These are phyloP conservation scores for Anorthoa munda DNA, from an alignment of 2,888 invertebrate genomes.

Conservation along the genomic window DNA sequence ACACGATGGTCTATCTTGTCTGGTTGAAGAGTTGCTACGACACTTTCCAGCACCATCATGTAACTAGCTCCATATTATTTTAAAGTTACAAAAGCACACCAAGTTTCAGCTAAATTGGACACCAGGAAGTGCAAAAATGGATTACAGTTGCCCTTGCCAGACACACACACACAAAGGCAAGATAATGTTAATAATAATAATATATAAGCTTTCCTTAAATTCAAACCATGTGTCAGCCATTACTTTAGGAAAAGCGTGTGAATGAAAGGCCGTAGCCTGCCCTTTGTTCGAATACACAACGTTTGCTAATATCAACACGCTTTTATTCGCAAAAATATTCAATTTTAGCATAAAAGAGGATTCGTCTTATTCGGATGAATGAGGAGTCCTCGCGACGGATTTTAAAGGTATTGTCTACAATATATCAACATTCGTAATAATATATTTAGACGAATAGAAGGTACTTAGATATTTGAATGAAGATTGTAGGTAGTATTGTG, in stretches of 20 bases:
- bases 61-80: too few species aligned
- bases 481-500: conserved; percentile 4
- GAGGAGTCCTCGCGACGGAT: background rate
- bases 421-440: conserved; percentile 4
- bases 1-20: too few species aligned
- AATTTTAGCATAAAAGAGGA: conserved; percentile 41
- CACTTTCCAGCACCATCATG: too few species aligned
- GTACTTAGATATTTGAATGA: conserved; percentile 13
- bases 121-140: too few species aligned
- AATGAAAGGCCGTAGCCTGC: conserved; percentile 23
- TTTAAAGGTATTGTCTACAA: conserved; percentile 23
- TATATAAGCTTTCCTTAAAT: conserved; percentile 2
- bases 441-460: background rate
- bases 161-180: too few species aligned
- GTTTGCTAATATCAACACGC: conserved; percentile 51
- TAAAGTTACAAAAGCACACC: too few species aligned
- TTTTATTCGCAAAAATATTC: conserved; percentile 52
- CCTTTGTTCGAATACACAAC: conserved; percentile 53
- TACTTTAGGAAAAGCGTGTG: conserved; percentile 14
- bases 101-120: too few species aligned
- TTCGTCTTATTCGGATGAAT: background rate
- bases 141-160: too few species aligned
- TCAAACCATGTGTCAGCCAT: conserved; percentile 33
- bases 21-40: too few species aligned
- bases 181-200: background rate